A percentile compares a stretch with the other conserved stretches of the same genome.
phyloP scores from a whole-genome alignment of 2,113 vertebrate species.

The Camelus dromedarius region DNA sequence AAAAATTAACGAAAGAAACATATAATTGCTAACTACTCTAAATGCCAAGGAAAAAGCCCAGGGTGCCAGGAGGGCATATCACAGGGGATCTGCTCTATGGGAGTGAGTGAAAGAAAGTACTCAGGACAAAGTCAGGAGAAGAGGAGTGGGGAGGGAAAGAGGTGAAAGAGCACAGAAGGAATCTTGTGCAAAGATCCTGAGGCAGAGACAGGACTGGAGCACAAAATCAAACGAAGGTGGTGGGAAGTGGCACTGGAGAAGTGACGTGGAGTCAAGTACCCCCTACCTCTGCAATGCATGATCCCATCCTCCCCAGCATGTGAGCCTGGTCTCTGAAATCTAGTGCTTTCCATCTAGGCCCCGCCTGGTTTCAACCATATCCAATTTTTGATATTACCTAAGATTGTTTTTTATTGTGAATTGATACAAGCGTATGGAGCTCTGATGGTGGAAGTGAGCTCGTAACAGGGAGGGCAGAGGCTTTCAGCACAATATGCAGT shows the following conservation, averaged over 20 bases:
- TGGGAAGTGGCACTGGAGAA: neutral
- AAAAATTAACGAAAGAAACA: neutral
- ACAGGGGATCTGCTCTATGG: neutral
- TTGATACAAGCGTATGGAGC: accelerated
- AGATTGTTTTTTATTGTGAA: neutral
- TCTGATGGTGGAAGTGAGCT: neutral
- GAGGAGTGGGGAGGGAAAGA: neutral
- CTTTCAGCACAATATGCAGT: accelerated
- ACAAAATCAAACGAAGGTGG: neutral
- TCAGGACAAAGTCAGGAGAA: neutral
- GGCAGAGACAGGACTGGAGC: neutral
- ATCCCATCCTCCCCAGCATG: neutral
- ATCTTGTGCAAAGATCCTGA: neutral
- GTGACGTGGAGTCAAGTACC: neutral
- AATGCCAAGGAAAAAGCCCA: neutral
- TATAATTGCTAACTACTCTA: neutral
- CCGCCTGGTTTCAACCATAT: neutral
- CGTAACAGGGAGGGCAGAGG: neutral
- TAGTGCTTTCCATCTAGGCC: neutral
- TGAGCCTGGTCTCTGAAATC: neutral
- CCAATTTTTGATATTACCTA: neutral
- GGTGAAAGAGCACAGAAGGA: neutral
- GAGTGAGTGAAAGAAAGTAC: neutral
- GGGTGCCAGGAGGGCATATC: neutral
- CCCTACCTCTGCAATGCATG: neutral